Percentiles rank a stretch among this genome's conserved stretches.
These are phyloP conservation scores for Datnioides undecimradiatus DNA, from an alignment of 2,113 vertebrate genomes.

Conservation along the genomic window DNA sequence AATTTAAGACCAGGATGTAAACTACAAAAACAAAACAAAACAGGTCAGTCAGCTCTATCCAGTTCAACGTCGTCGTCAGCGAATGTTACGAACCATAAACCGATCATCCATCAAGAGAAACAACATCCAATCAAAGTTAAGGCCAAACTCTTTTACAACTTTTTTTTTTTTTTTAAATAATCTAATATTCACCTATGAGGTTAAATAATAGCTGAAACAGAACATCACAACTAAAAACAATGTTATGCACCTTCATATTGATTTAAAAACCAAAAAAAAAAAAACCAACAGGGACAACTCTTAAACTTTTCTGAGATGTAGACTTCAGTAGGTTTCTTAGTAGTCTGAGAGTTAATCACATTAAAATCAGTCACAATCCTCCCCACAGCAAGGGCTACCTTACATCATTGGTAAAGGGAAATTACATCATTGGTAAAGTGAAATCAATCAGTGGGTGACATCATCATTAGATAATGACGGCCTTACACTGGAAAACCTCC, in stretches of 20 bases:
- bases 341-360: slow-evolving; percentile 34
- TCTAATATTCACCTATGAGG: slow-evolving; percentile 15
- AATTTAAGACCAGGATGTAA: slow-evolving; percentile 55
- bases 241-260: background rate
- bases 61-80: background rate
- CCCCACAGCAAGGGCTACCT: background rate
- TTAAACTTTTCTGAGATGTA: slow-evolving; percentile 2
- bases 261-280: background rate
- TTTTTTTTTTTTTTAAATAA: slow-evolving; percentile 48
- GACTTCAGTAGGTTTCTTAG: slow-evolving; percentile 9
- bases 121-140: slow-evolving; percentile 52
- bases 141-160: slow-evolving; percentile 52
- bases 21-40: no score
- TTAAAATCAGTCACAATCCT: slow-evolving; percentile 3
- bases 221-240: slow-evolving; percentile 27
- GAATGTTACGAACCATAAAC: slow-evolving; percentile 29
- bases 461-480: slow-evolving; percentile 4
- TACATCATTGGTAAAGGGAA: slow-evolving; percentile 7
- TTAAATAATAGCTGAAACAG: background rate
- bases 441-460: slow-evolving; percentile 15
- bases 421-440: background rate
- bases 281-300: background rate
- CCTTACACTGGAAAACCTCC: slow-evolving; percentile 5
- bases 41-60: slow-evolving; percentile 24
- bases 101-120: background rate